Percentiles rank a stretch among this genome's conserved stretches.
phyloP scores from a whole-genome alignment of 2,888 invertebrate genomes.

The Heteromyza rotundicornis region DNA sequence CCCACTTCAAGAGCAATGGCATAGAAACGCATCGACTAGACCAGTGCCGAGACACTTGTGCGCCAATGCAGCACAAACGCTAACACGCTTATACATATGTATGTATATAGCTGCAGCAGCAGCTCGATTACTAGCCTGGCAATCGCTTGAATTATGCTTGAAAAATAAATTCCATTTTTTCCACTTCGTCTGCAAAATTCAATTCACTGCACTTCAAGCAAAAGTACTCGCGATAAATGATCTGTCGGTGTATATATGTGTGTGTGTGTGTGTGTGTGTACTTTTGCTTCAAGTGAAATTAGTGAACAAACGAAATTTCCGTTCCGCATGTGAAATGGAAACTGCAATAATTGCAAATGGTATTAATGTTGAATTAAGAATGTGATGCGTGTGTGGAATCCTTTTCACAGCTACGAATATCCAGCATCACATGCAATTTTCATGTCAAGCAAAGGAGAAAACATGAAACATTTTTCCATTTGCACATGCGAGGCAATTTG shows the following conservation, averaged over 20 bases:
- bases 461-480: too few species aligned
- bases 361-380: neutral
- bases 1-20: slow-evolving; percentile 41
- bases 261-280: too few species aligned
- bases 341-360: neutral
- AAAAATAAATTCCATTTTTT: too few species aligned
- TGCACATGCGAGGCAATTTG: neutral
- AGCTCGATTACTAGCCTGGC: too few species aligned
- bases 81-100: too few species aligned
- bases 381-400: neutral
- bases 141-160: too few species aligned
- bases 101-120: too few species aligned
- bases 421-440: neutral
- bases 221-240: too few species aligned
- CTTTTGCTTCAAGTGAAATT: slow-evolving; percentile 40
- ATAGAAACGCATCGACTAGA: neutral
- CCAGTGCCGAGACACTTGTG: neutral
- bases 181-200: too few species aligned
- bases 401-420: neutral
- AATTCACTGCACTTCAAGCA: too few species aligned
- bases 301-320: too few species aligned
- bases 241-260: too few species aligned
- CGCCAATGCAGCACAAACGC: neutral
- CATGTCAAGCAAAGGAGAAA: neutral
- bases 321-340: slow-evolving; percentile 16